Evolutionary conservation across 2,113 vertebrate genomes (phyloP).

Genomic region (Paradoxurus hermaphroditus): DNA sequence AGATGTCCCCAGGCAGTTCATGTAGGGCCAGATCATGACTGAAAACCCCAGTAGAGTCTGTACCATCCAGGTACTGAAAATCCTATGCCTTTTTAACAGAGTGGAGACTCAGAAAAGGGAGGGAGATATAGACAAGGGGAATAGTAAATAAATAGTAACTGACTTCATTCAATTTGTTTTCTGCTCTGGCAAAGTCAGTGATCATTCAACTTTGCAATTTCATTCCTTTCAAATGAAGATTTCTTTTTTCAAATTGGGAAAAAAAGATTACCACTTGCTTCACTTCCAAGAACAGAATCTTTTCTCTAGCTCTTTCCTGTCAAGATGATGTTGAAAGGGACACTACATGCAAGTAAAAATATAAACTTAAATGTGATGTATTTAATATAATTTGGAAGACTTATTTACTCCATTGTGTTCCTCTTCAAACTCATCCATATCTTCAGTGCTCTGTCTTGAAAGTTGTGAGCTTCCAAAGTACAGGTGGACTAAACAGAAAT

Average conservation of each 20-base stretch:
- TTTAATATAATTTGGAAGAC: background rate
- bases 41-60: background rate
- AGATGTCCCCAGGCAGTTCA: background rate
- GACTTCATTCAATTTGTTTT: background rate
- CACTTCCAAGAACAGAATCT: background rate
- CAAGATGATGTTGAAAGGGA: background rate
- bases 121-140: fast-evolving
- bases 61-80: background rate
- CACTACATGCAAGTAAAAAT: background rate
- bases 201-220: background rate
- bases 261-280: background rate
- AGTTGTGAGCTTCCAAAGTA: background rate
- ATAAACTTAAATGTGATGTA: background rate
- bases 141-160: background rate
- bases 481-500: background rate
- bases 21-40: background rate
- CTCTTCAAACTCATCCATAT: no score
- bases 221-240: background rate
- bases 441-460: background rate
- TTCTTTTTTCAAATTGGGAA: background rate
- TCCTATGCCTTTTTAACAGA: background rate
- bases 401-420: background rate
- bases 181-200: background rate
- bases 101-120: background rate
- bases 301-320: background rate